phyloP scores from a whole-genome alignment of 2,113 vertebrate species.

The Macrotus californicus region DNA sequence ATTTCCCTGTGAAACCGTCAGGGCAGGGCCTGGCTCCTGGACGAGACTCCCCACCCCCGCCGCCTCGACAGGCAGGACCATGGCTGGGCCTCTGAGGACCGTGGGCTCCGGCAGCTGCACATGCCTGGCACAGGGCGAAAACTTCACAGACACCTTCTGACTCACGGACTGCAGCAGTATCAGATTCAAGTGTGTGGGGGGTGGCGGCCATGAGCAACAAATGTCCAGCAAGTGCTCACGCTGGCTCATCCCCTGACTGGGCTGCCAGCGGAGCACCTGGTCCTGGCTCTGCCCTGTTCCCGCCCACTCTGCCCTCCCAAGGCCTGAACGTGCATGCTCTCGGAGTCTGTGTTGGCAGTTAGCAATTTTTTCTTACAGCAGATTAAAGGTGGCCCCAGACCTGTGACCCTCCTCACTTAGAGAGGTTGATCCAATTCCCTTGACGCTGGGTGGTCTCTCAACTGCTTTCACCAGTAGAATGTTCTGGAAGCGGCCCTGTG shows the following conservation, averaged over 20 bases:
- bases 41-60: background rate
- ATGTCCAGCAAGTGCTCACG: background rate
- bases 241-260: background rate
- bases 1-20: background rate
- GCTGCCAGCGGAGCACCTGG: background rate
- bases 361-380: background rate
- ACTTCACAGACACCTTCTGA: background rate
- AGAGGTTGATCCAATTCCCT: background rate
- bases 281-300: too few species aligned
- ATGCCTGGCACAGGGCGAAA: background rate
- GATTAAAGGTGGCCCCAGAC: background rate
- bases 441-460: background rate
- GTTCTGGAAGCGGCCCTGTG: too few species aligned
- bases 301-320: background rate
- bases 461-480: background rate
- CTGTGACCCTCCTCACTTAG: background rate
- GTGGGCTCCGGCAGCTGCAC: background rate
- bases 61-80: background rate
- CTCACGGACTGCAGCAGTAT: background rate
- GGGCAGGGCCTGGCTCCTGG: background rate
- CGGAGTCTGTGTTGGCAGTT: background rate
- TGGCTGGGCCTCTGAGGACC: background rate
- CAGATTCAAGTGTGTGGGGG: background rate
- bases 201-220: too few species aligned
- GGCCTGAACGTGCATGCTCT: background rate